Evolutionary conservation across 2,797 vertebrate species (phyloP).

Genomic region (Gallinago solitaria): DNA sequence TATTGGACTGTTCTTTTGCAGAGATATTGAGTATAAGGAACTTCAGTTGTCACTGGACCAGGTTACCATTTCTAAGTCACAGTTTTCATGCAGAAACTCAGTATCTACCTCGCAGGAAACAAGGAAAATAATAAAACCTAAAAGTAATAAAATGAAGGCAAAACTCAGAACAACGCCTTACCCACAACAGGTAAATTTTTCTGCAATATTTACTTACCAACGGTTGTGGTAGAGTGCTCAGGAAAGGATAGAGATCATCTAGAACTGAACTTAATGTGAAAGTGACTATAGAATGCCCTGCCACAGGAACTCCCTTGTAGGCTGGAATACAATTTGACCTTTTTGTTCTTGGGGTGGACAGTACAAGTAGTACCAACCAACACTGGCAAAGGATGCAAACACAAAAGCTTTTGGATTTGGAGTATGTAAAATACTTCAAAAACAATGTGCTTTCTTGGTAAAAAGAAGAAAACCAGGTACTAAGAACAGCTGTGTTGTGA

Average conservation of each 20-base stretch:
- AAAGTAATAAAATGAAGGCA: constrained; percentile 83
- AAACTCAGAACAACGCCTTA: constrained; percentile 88
- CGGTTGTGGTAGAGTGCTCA: not conserved
- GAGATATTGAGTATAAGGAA: constrained; percentile 90
- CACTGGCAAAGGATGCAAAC: not conserved
- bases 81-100: constrained; percentile 81
- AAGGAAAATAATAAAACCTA: constrained; percentile 85
- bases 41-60: constrained; percentile 92
- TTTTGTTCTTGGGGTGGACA: not conserved
- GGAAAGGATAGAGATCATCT: not conserved
- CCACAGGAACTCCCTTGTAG: not conserved
- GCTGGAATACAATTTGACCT: not conserved
- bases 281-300: not conserved
- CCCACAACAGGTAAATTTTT: constrained; percentile 82
- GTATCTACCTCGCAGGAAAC: constrained; percentile 84
- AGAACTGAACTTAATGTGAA: not conserved
- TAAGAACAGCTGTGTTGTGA: not conserved
- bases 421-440: not conserved
- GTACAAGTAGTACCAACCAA: not conserved
- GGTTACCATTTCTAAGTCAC: constrained; percentile 77
- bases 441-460: rapidly evolving
- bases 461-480: not conserved
- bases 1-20: constrained; percentile 65
- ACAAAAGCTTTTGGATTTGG: not conserved
- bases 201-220: not conserved